A percentile compares a stretch with the other conserved stretches of the same genome.
phyloP scores from a whole-genome alignment of 2,888 invertebrate genomes.

The Archaeoteleia sp. region DNA sequence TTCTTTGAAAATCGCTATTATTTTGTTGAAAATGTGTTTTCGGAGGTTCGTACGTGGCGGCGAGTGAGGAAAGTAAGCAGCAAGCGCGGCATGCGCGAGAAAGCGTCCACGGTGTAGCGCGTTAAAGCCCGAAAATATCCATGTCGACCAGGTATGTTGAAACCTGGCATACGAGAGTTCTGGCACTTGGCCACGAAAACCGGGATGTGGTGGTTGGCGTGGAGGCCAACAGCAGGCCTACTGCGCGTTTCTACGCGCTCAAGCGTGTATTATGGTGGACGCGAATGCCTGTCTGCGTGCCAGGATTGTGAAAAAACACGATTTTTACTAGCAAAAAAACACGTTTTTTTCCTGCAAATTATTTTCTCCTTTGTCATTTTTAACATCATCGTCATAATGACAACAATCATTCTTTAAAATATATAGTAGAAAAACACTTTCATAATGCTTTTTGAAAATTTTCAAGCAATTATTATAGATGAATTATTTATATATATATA shows the following conservation, averaged over 20 bases:
- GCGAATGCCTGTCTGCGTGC: constrained; percentile 25
- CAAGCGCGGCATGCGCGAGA: constrained; percentile 45
- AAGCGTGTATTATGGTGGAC: constrained; percentile 32
- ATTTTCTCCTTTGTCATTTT: too few species aligned
- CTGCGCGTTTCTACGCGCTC: constrained; percentile 32
- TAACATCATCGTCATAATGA: too few species aligned
- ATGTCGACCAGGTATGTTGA: constrained; percentile 72
- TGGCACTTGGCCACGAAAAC: constrained; percentile 67
- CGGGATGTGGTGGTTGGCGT: constrained; percentile 60
- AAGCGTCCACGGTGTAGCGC: constrained; percentile 51
- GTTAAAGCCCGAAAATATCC: constrained; percentile 73
- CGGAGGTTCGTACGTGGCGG: too few species aligned
- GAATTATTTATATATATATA: too few species aligned
- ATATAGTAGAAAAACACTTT: too few species aligned
- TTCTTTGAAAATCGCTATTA: too few species aligned
- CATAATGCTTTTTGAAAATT: too few species aligned
- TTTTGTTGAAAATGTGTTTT: too few species aligned
- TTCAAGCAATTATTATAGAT: too few species aligned
- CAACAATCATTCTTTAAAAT: too few species aligned
- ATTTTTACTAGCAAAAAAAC: constrained; percentile 15
- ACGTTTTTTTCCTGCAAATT: neutral
- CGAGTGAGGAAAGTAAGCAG: constrained; percentile 7
- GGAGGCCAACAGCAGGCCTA: constrained; percentile 55
- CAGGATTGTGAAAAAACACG: constrained; percentile 14
- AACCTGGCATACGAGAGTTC: constrained; percentile 73